Base-by-base conservation (phyloP, 1,140 invertebrate species). In the Cyrtorhinus lividipennis region DNA sequence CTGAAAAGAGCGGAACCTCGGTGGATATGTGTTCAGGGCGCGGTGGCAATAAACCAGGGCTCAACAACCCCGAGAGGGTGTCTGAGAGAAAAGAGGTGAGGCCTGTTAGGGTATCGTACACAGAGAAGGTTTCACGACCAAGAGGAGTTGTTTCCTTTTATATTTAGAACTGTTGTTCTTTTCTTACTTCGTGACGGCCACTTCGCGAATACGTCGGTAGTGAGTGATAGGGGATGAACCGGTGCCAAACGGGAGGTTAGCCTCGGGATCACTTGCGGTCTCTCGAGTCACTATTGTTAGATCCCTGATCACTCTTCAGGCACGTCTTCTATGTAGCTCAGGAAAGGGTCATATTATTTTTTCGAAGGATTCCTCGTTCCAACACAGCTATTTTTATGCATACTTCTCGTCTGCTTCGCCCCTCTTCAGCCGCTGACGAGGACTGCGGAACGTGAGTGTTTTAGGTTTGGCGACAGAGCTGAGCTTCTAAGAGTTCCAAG, bases 151-250 rank as follows among this genome's bases (percentile, higher is more conserved):
- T 53, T 13, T 53, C 20, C 48, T 12, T 53, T 53, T 53, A 53
- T 53, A 53, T 53, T 53, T 53, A 53, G 48, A 53, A 53, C 48
- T 53, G 48, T 20, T 53, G 20, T 22, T n/a, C n/a, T n/a, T n/a
- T n/a, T n/a, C n/a, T 53, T 22, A 53, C 8, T 20, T 22, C 48
- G 8, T 53, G 12, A 53, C 48, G 48, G 20, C 10, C 12, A 10
- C 20, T 53, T 12, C 48, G 48, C 48, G 48, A 53, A 53, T 53
- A 53, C 48, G 48, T 53, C 48, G 48, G 48, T 15, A 20, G 48
- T 53, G 48, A 53, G 48, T 53, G 48, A 53, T 53, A 22, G 48
- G 20, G 48, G 48, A 53, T 53, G 48, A 53, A 22, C 10, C 18
- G 12, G 48, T 53, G 48, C 48, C 48, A 53, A 53, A 53, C 48